Base-by-base conservation (phyloP, 2,888 invertebrate genomes). In the Falcaria lacertinaria region DNA sequence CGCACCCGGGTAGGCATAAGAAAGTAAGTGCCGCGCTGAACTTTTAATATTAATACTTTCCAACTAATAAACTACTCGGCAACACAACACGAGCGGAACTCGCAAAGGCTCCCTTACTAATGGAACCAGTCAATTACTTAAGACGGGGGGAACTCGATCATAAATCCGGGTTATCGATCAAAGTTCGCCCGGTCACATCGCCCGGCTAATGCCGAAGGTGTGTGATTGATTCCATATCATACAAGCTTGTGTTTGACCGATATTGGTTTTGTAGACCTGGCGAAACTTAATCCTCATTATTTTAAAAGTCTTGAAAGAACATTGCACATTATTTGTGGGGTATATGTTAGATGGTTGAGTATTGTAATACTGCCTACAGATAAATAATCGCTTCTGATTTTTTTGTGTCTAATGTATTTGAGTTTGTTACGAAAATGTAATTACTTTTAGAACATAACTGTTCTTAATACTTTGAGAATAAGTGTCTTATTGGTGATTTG, bases 41-140 rank as follows among this genome's bases (percentile, higher is more conserved):
- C 28, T 28, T 28, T 28, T 11, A 28, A 28, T 28, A 25, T 25
- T 4, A 28, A 33, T 33, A 33, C 33, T 33, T 15, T 5, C 14
- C 19, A 22, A 36, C 6, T 5, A 33, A 19, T 34, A 34, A 14
- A 19, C 28, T 19, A 59, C 34, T 34, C 19, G 40, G 48, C 58
- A 55, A 57, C 55, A 48, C 59, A 67, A 65, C 61, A 64, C 42
- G 44, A 34, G 47, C 51, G 52, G 53, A 57, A 56, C 66, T 54
- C 54, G 44, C 52, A 53, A 55, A 60, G 47, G 57, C 64, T 57
- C 64, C 62, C 63, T 47, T 58, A 68, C 80, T 87, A 86, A 88
- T 88, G 82, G 86, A 80, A 68, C 71, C 73, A 77, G 83, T 83
- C 87, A 88, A 88, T 88, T 87, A 88, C 87, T 86, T 88, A 84